Evolutionary conservation across 2,888 invertebrate genomes (phyloP).

Genomic region (Nasonia oneida): DNA sequence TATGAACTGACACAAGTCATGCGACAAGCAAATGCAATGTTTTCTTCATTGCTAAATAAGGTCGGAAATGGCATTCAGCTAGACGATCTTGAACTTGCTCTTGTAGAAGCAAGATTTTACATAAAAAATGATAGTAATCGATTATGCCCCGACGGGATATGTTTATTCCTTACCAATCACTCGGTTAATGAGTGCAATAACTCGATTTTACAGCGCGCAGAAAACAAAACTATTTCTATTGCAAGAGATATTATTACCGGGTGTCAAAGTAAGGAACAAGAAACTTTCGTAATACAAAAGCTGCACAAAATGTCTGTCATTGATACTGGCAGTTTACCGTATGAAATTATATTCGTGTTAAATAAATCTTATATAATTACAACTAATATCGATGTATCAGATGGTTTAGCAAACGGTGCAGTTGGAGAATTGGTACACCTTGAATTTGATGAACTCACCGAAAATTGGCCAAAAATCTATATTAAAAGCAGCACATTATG

Average conservation of each 20-base stretch:
- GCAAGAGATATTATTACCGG: too few relatives aligned
- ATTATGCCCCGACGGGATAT: too few relatives aligned
- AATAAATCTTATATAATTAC: conserved; percentile 66
- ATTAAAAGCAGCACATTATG: too few relatives aligned
- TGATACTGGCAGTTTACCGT: conserved; percentile 70
- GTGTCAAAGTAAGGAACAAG: too few relatives aligned
- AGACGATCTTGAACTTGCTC: conserved; percentile 48
- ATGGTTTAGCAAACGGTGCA: conserved; percentile 72
- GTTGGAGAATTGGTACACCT: conserved; percentile 68
- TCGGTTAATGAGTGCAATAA: too few relatives aligned
- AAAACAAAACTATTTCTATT: too few relatives aligned
- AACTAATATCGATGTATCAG: conserved; percentile 70
- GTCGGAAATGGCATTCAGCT: conserved; percentile 69
- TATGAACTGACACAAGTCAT: too few relatives aligned
- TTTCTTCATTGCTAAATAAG: conserved; percentile 71
- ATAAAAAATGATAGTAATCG: too few relatives aligned
- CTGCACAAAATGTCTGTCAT: conserved; percentile 65
- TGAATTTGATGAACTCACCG: conserved; percentile 53
- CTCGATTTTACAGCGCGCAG: too few relatives aligned
- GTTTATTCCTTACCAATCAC: too few relatives aligned
- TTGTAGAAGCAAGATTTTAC: not conserved
- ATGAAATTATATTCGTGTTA: conserved; percentile 64
- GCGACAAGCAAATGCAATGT: conserved; percentile 71
- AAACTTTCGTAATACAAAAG: conserved; percentile 50
- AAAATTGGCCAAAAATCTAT: too few relatives aligned